Evolutionary conservation across 2,888 invertebrate genomes (phyloP), one percentile per base, ranked within the genome.

Genomic region (Mesoligia furuncula): DNA sequence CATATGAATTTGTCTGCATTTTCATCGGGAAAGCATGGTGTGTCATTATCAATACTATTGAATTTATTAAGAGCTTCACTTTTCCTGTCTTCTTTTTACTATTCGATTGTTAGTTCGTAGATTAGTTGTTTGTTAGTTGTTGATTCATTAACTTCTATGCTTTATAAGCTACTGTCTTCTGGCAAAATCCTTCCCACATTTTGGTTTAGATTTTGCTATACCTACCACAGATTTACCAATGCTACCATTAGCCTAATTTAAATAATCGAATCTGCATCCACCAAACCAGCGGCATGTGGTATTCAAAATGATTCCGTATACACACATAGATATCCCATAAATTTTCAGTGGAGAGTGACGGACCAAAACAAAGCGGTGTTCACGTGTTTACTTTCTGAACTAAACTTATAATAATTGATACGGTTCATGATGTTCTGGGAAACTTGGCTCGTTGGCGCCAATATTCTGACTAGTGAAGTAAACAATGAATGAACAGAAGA

Each of bases 381-480:
- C 85, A 69, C 75, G 70, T 87, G 84, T 88, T 84, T 88, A 87
- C 81, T 73, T 79, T 79, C 83, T 80, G 71, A 87, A 85, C 83
- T 84, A 85, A 86, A 88, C 81, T 88, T 88, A 87, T 88, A 85
- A 87, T 88, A 88, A 88, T 86, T 89, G 84, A 89, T 87, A 88
- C 82, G 77, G 80, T 73, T 78, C 80, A 67, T 85, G 80, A 84
- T 83, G 82, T 92, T 91, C 92, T 78, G 79, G 85, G 91, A 92
- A 91, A 78, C 81, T 84, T 81, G 85, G 82, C 78, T 77, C 89
- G 77, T 79, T 82, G 92, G 92, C 92, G 92, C 92, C 92, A 90
- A 88, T 87, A 89, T 90, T 91, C 88, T 89, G 85, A 74, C 73
- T 84, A 77, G 77, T 75, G 80, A 89, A 78, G 86, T 91, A 92